phyloP scores from a whole-genome alignment of 2,888 invertebrate species.

The Euzetes globulus region DNA sequence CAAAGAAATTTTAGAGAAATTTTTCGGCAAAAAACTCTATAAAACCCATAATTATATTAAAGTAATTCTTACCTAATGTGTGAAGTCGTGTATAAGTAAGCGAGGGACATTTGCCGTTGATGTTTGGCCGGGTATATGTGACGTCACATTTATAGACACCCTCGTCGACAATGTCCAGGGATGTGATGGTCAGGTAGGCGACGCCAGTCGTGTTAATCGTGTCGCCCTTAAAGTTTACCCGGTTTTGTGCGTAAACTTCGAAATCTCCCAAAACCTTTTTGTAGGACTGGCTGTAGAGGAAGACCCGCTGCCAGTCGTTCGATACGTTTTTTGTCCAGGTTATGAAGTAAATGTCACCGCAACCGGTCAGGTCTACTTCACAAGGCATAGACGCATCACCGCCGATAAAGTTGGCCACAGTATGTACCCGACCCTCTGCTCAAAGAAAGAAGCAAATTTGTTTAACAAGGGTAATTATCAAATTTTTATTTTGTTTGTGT shows the following conservation, averaged over 20 bases:
- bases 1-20: not conserved
- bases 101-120: constrained; percentile 43
- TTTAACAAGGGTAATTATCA: no score
- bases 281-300: constrained; percentile 37
- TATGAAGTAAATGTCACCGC: constrained; percentile 71
- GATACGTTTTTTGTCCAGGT: constrained; percentile 56
- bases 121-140: constrained; percentile 39
- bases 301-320: constrained; percentile 42
- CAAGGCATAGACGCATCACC: constrained; percentile 55
- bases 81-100: constrained; percentile 38
- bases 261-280: constrained; percentile 34
- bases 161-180: constrained; percentile 49
- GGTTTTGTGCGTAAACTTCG: not conserved
- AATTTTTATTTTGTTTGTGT: no score
- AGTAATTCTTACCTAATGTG: constrained; percentile 33
- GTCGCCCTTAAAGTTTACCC: constrained; percentile 27
- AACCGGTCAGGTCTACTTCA: constrained; percentile 60
- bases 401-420: constrained; percentile 30
- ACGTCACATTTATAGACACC: constrained; percentile 69
- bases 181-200: constrained; percentile 34
- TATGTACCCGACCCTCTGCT: constrained; percentile 28
- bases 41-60: no score
- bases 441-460: no score
- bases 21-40: no score
- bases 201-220: constrained; percentile 26